Evolutionary conservation across 2,113 vertebrate genomes (phyloP).

Genomic region (Pelecanus crispus): DNA sequence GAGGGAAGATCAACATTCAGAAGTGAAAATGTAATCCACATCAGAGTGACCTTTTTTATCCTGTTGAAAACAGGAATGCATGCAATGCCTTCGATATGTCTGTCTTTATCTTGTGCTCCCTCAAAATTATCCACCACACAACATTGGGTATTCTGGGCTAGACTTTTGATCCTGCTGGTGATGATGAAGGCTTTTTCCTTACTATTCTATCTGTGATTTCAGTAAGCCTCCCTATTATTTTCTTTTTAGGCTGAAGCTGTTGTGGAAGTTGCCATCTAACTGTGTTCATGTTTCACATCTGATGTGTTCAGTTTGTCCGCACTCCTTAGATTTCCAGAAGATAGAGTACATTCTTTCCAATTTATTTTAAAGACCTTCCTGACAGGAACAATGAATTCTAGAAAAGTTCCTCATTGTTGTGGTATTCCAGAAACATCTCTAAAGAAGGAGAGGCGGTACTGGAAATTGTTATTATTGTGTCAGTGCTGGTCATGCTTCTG

Average conservation of each 20-base stretch:
- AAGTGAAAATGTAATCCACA: not conserved
- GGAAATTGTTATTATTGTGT: not conserved
- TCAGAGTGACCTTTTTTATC: not conserved
- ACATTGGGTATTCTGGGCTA: not conserved
- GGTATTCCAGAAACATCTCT: not conserved
- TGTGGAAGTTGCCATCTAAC: not conserved
- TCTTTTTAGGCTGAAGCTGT: not conserved
- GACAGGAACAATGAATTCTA: not conserved
- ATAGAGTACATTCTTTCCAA: not conserved
- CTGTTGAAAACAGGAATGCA: not conserved
- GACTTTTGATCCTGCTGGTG: not conserved
- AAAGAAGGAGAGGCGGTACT: not conserved
- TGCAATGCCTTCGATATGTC: not conserved
- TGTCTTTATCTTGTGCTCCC: not conserved
- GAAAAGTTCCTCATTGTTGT: not conserved
- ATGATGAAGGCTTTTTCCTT: not conserved
- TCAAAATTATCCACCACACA: not conserved
- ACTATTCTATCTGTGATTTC: not conserved
- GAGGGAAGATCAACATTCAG: not conserved
- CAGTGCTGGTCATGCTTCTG: not conserved
- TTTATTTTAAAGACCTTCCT: not conserved
- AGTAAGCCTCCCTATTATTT: not conserved
- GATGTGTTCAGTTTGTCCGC: not conserved
- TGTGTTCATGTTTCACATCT: not conserved
- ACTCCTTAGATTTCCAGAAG: not conserved